Evolutionary conservation across 1,140 invertebrate genomes (phyloP).

Genomic region (Drosophila sp.): DNA sequence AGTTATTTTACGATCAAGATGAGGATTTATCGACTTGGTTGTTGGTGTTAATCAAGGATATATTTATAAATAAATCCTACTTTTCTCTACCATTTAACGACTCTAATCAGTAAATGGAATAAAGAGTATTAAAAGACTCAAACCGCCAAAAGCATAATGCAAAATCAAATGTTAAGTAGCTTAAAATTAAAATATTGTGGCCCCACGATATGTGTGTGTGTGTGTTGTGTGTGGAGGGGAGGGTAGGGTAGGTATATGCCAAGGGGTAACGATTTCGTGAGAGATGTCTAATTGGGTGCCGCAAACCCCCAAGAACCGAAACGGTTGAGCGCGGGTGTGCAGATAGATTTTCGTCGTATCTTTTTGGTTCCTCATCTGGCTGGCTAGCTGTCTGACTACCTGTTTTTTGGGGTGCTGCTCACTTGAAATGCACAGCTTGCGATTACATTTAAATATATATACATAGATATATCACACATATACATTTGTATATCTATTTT

Average conservation of each 20-base stretch:
- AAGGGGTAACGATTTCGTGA: conserved; percentile 18
- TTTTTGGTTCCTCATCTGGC: conserved; percentile 43
- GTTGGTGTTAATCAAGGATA: too few relatives aligned
- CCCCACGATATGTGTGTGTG: neutral
- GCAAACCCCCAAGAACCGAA: conserved; percentile 20
- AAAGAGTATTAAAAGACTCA: neutral
- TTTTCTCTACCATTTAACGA: too few relatives aligned
- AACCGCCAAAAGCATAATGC: neutral
- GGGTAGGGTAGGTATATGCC: neutral
- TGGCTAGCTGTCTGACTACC: conserved; percentile 38
- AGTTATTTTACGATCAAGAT: too few relatives aligned
- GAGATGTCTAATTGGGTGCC: conserved; percentile 55
- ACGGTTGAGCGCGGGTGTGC: conserved; percentile 35
- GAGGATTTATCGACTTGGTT: too few relatives aligned
- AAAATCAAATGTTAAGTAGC: conserved; percentile 41
- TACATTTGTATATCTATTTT: conserved; percentile 26
- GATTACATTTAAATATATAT: conserved; percentile 46
- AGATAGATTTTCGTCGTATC: conserved; percentile 40
- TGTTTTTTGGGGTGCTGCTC: conserved; percentile 59
- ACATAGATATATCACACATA: conserved; percentile 27
- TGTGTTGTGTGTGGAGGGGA: neutral
- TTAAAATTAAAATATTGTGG: conserved; percentile 44
- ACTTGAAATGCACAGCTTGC: conserved; percentile 58
- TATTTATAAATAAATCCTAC: too few relatives aligned
- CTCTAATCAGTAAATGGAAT: too few relatives aligned